Evolutionary conservation across 2,888 invertebrate species (phyloP).

Genomic region (Crossocerus cetratus): DNA sequence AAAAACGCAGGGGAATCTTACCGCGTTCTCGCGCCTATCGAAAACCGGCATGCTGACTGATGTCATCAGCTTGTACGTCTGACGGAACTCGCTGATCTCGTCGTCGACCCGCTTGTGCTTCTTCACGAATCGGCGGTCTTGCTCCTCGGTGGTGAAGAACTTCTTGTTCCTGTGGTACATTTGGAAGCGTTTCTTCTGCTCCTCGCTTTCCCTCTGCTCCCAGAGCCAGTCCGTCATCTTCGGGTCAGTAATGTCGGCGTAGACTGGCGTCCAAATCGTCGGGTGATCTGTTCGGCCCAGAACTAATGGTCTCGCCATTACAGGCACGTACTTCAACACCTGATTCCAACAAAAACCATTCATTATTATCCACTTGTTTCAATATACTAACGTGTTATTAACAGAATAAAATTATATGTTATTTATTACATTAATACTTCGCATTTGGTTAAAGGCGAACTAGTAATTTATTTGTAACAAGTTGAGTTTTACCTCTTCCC

Average conservation of each 20-base stretch:
- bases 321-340: conserved; percentile 95
- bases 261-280: conserved; percentile 98
- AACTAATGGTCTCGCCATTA: conserved; percentile 97
- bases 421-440: too few species aligned
- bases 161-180: conserved; percentile 82
- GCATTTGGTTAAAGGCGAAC: too few species aligned
- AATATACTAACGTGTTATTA: too few species aligned
- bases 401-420: too few species aligned
- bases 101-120: conserved; percentile 80
- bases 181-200: conserved; percentile 87
- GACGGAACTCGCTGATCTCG: conserved; percentile 78
- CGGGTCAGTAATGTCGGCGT: conserved; percentile 94
- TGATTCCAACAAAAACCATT: conserved; percentile 24
- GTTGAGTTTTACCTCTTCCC: conserved; percentile 86
- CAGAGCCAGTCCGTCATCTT: conserved; percentile 94
- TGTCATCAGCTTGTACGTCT: conserved; percentile 90
- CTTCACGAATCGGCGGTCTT: conserved; percentile 80
- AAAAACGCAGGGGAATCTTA: conserved; percentile 77
- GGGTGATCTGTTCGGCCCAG: conserved; percentile 90
- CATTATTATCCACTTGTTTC: too few species aligned
- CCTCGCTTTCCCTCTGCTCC: conserved; percentile 89
- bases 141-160: conserved; percentile 81
- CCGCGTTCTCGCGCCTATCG: conserved; percentile 90
- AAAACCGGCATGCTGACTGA: conserved; percentile 96
- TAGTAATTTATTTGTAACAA: neutral